These are phyloP conservation scores for Dorcus hopei DNA, from an alignment of 2,888 invertebrate species.

Conservation along the genomic window DNA sequence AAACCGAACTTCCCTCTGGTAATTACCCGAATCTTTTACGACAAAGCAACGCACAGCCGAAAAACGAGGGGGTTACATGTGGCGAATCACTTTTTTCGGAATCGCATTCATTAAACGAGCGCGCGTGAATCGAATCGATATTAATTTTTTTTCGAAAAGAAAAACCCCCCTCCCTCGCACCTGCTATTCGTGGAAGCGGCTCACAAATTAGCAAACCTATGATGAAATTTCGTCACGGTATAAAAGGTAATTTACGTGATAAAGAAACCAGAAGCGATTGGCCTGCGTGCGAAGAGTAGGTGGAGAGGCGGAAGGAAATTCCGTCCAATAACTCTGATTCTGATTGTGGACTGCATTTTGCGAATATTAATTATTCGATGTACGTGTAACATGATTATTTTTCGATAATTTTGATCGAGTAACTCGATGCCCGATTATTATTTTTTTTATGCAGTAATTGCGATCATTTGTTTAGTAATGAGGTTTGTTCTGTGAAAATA, in stretches of 20 bases:
- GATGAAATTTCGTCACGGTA: no score
- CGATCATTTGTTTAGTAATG: conserved; percentile 17
- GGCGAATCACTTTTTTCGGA: no score
- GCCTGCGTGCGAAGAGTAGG: conserved; percentile 4
- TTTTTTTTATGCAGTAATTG: conserved; percentile 19
- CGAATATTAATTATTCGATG: conserved; percentile 1
- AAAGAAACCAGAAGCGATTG: conserved; percentile 9
- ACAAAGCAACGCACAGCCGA: not conserved
- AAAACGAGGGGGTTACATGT: no score
- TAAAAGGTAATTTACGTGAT: no score
- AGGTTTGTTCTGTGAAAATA: not conserved
- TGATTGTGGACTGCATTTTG: not conserved
- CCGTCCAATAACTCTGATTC: conserved; percentile 1
- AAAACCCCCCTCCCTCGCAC: no score
- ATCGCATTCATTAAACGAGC: no score
- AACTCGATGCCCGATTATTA: conserved; percentile 22
- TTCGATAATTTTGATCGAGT: conserved; percentile 21
- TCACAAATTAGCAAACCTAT: no score
- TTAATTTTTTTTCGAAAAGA: no score
- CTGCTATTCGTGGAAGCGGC: no score
- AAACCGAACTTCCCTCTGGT: not conserved
- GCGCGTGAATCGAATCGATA: no score
- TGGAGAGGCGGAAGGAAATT: not conserved
- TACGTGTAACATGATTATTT: conserved; percentile 9
- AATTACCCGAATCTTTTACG: not conserved